Percentiles rank a stretch among this genome's conserved stretches.
Conservation (phyloP, 35 echinoderm and acorn worm species). For the Anneissia japonica region DNA sequence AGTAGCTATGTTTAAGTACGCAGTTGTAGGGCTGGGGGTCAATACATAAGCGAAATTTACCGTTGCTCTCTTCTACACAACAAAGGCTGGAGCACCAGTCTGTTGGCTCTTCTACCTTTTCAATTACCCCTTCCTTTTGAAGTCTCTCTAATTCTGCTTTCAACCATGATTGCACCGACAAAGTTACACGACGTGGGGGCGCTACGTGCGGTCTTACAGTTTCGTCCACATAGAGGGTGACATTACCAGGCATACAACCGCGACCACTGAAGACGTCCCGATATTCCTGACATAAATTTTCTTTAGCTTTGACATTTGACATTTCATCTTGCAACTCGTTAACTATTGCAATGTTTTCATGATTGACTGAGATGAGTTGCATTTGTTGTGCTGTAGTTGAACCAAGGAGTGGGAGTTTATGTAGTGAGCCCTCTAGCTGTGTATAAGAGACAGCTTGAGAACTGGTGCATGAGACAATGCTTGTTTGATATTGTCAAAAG, state of each 20-base stretch:
- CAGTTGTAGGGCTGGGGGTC: conserved; percentile 31
- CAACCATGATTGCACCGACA: conserved; percentile 11
- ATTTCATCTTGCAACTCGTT: background rate
- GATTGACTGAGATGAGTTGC: conserved; percentile 33
- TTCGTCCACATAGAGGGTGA: conserved; percentile 10
- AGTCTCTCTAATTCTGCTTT: conserved; percentile 37
- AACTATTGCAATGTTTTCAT: conserved; percentile 19
- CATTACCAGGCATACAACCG: conserved; percentile 43
- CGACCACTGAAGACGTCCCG: conserved; percentile 30
- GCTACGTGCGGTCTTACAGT: conserved; percentile 21
- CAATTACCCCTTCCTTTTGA: conserved; percentile 14
- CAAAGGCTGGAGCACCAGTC: conserved; percentile 13
- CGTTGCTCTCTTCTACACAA: conserved; percentile 9
- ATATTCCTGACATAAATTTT: conserved; percentile 4
- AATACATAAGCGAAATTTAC: conserved; percentile 44
- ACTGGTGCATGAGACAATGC: conserved; percentile 19
- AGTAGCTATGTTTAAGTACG: background rate
- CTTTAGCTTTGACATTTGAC: background rate
- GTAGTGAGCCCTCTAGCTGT: background rate
- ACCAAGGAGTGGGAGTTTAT: conserved; percentile 34
- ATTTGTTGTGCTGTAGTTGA: conserved; percentile 41
- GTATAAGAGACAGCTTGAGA: conserved; percentile 23
- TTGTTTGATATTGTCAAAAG: background rate
- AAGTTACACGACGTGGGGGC: background rate
- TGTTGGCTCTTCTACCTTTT: conserved; percentile 26